phyloP scores from a whole-genome alignment of 2,888 invertebrate genomes.

The Acleris emargana region DNA sequence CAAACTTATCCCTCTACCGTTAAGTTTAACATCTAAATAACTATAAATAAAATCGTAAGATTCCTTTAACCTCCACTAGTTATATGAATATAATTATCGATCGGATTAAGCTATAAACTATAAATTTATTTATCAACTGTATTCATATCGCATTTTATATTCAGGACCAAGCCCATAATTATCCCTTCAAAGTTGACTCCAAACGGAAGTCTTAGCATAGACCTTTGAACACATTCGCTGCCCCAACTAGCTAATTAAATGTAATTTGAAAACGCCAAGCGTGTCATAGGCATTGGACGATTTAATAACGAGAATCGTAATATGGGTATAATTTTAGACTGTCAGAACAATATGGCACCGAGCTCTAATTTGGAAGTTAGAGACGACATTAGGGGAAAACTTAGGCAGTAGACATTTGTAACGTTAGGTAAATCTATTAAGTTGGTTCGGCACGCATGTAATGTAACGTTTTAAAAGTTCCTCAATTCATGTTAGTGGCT shows the following conservation, averaged over 20 bases:
- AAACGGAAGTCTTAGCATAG: no score
- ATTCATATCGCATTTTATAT: constrained; percentile 18
- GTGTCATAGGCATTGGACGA: constrained; percentile 7
- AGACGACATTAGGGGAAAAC: constrained; percentile 72
- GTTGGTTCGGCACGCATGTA: constrained; percentile 32
- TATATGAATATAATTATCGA: constrained; percentile 13
- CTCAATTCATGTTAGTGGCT: neutral
- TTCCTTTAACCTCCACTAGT: no score
- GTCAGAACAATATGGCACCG: constrained; percentile 76
- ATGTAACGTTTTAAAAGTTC: neutral
- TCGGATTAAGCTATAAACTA: constrained; percentile 21
- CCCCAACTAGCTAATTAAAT: no score
- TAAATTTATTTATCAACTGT: constrained; percentile 27
- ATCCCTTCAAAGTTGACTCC: no score
- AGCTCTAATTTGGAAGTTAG: constrained; percentile 64
- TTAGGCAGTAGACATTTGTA: constrained; percentile 50
- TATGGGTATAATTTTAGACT: constrained; percentile 76
- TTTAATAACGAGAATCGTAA: constrained; percentile 54
- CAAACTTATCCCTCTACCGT: no score
- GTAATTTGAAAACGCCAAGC: no score
- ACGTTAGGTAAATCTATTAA: constrained; percentile 62
- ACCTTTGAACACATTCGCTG: no score
- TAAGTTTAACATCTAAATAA: no score
- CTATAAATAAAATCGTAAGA: no score
- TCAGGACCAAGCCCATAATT: no score